A percentile compares a stretch with the other conserved stretches of the same genome.
Conservation (phyloP, 2,113 vertebrate species). For the Bagarius yarrelli region DNA sequence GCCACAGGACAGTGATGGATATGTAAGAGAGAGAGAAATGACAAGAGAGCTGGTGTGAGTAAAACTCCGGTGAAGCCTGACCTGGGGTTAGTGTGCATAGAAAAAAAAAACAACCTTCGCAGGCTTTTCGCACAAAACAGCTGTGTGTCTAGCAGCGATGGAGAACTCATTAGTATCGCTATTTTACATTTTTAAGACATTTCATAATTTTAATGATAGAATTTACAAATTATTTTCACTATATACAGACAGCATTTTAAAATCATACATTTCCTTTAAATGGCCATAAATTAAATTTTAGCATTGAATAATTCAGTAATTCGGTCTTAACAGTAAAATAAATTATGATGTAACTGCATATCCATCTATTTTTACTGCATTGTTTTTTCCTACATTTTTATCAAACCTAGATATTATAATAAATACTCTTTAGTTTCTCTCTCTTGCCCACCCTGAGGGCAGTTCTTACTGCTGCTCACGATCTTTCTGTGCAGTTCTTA, state of each 20-base stretch:
- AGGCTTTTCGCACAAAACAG: constrained; percentile 8
- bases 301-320: too few species aligned
- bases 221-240: too few species aligned
- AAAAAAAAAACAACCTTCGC: constrained; percentile 1
- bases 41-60: constrained; percentile 27
- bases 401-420: background rate
- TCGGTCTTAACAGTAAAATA: too few species aligned
- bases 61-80: constrained; percentile 29
- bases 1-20: constrained; percentile 66
- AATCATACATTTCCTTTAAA: too few species aligned
- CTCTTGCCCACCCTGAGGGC: background rate
- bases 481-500: background rate
- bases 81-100: constrained; percentile 21
- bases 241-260: too few species aligned
- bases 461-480: background rate
- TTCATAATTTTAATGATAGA: too few species aligned
- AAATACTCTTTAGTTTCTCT: background rate
- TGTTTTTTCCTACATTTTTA: background rate
- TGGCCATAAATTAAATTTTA: too few species aligned
- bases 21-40: constrained; percentile 47
- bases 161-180: background rate
- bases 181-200: background rate
- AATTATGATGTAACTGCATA: too few species aligned
- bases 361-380: too few species aligned
- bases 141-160: background rate